A percentile compares a stretch with the other conserved stretches of the same genome.
These are phyloP conservation scores for Tangara arthus DNA, from an alignment of 2,797 vertebrate genomes.

Conservation along the genomic window DNA sequence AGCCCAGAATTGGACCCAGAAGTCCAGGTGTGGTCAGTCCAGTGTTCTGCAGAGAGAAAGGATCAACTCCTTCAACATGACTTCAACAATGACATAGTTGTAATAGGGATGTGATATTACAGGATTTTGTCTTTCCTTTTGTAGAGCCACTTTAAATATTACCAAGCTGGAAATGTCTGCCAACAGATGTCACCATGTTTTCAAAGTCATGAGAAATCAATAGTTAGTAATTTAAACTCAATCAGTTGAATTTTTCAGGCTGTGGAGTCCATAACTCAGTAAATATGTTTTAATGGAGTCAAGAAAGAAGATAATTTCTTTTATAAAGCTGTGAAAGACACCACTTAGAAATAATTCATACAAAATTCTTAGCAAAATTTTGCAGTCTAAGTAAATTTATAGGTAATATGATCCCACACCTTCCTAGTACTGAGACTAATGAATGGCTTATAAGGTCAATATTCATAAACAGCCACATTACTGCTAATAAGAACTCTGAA, in stretches of 20 bases:
- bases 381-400: background rate
- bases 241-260: background rate
- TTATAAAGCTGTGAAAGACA: background rate
- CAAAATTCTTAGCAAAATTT: background rate
- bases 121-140: background rate
- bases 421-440: background rate
- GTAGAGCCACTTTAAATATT: background rate
- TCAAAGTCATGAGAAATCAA: background rate
- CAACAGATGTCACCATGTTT: background rate
- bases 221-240: background rate
- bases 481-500: background rate
- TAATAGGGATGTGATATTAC: background rate
- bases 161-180: background rate
- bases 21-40: background rate
- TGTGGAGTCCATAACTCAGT: background rate
- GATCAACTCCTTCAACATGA: background rate
- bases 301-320: background rate
- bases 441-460: background rate
- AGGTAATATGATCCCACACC: background rate
- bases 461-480: background rate
- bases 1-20: background rate
- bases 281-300: background rate
- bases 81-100: background rate
- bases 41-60: background rate
- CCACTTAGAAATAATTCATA: background rate